phyloP scores from a whole-genome alignment of 2,797 vertebrate genomes.

The Rhadinocentrus ornatus region DNA sequence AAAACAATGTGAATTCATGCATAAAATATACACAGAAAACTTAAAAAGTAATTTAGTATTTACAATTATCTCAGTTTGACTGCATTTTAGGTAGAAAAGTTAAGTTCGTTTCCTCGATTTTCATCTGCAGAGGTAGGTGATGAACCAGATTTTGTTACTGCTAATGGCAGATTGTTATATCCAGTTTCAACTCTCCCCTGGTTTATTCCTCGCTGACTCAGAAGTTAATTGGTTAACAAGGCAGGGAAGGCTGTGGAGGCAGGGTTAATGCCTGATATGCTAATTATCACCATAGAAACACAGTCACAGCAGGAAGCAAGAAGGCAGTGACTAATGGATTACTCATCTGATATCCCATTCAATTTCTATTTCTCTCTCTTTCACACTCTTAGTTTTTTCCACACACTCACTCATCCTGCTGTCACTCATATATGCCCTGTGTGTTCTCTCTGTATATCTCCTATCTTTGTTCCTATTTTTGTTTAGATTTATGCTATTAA shows the following conservation, averaged over 20 bases:
- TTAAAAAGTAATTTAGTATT: not conserved
- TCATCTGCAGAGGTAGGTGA: not conserved
- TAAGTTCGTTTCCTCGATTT: not conserved
- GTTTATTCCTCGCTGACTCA: constrained; percentile 37
- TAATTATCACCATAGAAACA: constrained; percentile 77
- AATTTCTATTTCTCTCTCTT: constrained; percentile 43
- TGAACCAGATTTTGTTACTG: not conserved
- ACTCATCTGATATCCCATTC: constrained; percentile 74
- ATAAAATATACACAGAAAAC: too few species aligned
- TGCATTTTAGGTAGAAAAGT: not conserved
- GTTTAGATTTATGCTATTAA: constrained; percentile 1
- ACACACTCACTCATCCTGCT: constrained; percentile 39
- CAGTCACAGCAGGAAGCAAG: constrained; percentile 72
- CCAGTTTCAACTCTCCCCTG: constrained; percentile 13
- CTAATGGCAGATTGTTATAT: constrained; percentile 15
- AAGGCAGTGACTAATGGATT: constrained; percentile 76
- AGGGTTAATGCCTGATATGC: constrained; percentile 73
- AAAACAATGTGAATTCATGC: too few species aligned
- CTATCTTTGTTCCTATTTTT: not conserved
- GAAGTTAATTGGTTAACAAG: constrained; percentile 72
- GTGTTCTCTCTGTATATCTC: constrained; percentile 12
- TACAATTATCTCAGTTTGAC: not conserved
- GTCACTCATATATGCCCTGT: constrained; percentile 42
- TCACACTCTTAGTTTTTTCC: constrained; percentile 19
- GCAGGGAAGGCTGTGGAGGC: constrained; percentile 46